Evolutionary conservation across 2,888 invertebrate genomes (phyloP), one percentile per base, ranked within the genome.

Genomic region (Pandemis corylana): DNA sequence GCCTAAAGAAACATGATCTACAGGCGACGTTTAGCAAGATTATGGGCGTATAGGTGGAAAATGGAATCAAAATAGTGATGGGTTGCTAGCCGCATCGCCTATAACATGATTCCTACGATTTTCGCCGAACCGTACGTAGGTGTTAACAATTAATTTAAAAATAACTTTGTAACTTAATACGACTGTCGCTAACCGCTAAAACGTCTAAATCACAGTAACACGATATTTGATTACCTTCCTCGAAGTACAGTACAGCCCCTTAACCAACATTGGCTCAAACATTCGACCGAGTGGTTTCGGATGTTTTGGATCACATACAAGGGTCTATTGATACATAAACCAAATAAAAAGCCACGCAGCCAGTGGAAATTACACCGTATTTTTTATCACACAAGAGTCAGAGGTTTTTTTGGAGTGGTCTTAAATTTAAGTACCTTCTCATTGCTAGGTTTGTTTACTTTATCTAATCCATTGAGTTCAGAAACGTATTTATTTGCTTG

Each of bases 291-390:
- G 89, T 89, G 87, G 84, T 85, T 84, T 90, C 86, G 88, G 88
- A 90, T 89, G 89, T 89, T 89, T 88, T 83, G 84, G 88, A 89
- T 90, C 90, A 87, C 90, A 88, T 84, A 90, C 88, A 90, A 90
- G 87, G 84, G 87, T 85, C 87, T 87, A 88, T 89, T 89, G 87
- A 90, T 89, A 87, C 76, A 49, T 13, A 69, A 53, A 68, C 74
- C 44, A 69, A 68, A 56, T 61, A 51, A 20, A 68, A 42, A 53
- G 13, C 41, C 12, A 44, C 44, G 28, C 9, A 9, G 4, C 12
- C 42, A 63, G 1, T 28, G 42, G 15, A 73, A 51, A 49, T 12
- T 70, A n/a, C n/a, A 67, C 62, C 64, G 51, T 76, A 63, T 42
- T 13, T 2, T 6, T 13, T 5, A 10, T 9, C 5, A 3, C 9